Evolutionary conservation across 2,888 invertebrate genomes (phyloP), one percentile per base, ranked within the genome.

Genomic region (Dolichopus griseipennis): DNA sequence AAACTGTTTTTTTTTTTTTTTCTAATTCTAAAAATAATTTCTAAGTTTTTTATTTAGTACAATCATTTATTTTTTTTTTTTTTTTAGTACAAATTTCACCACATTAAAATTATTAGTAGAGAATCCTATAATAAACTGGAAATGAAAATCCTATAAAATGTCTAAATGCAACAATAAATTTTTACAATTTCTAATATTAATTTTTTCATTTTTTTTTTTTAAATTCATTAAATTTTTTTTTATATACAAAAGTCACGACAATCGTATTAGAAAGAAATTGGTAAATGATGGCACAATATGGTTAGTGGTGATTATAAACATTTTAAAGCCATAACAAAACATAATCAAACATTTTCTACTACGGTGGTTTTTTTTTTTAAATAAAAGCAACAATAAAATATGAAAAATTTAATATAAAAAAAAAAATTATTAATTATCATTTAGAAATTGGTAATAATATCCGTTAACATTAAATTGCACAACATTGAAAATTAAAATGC

Each of bases 381-480:
- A n/a, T 18, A 12, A 52, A 52, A 52, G 18, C n/a, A 41, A 41
- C 15, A 41, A 12, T 2, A 41, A 15, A 41, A 41, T 6, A 41
- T 41, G 1, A 41, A 52, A 52, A 52, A 52, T 3, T 18, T 18
- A 52, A 52, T 52, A 52, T 18, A 52, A 52, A n/a, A 52, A 52
- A 52, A 18, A 18, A 6, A 52, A 52, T 52, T 52, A 52, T 52
- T 52, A 52, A 52, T 52, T 52, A 52, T 52, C 52, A 52, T 52
- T 52, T 52, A 52, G 52, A 52, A 52, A 52, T 52, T 52, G 52
- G 52, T 52, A 52, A 52, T 15, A 52, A 52, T 52, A 52, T 52
- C 52, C 52, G 52, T 52, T 52, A 52, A 52, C 52, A 52, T 52
- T 52, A 52, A 52, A 52, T 52, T 52, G 18, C 52, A 52, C 52